Evolutionary conservation across 1,140 invertebrate species (phyloP), one percentile per base, ranked within the genome.

Genomic region (Hesperophylax magnus): DNA sequence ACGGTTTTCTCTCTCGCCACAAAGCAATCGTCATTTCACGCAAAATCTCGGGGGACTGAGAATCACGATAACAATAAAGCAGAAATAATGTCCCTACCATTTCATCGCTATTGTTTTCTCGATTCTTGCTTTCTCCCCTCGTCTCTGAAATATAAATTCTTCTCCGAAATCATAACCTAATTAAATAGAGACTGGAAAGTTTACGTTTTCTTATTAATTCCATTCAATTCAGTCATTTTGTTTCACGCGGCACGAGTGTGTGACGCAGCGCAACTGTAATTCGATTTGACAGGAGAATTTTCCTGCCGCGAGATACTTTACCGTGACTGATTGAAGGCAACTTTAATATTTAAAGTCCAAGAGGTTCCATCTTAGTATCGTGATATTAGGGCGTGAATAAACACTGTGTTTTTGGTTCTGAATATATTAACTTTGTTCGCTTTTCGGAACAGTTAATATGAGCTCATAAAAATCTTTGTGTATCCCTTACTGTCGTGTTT

Each of bases 141-240:
- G 39, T 24, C 67, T 24, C 39, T 9, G 20, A 34, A 75, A 75
- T 75, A 60, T 53, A 56, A 75, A 27, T 67, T 78, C 60, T 78
- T 63, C 63, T 22, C 77, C 6, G 61, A 65, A 67, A 71, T 79
- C 47, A 77, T 81, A 69, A 77, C 63, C 61, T 71, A 78, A 81
- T 81, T 81, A 77, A 81, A 78, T 77, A 78, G 65, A 81, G 71
- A 78, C 75, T 61, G 47, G 53, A 74, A 54, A 74, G 20, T 69
- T 56, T 72, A 56, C 77, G 78, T 80, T 80, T 82, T 80, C 81
- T 79, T 77, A 79, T 77, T 82, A 80, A 82, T 80, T 82, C 76
- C 53, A 69, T 71, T 77, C 60, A 82, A 79, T 77, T 83, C 71
- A 60, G 58, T 47, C 77, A 56, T 60, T 82, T 82, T 82, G 77